Base-by-base conservation (phyloP, 64 coral and sea anemone species). In the Montipora foliosa region DNA sequence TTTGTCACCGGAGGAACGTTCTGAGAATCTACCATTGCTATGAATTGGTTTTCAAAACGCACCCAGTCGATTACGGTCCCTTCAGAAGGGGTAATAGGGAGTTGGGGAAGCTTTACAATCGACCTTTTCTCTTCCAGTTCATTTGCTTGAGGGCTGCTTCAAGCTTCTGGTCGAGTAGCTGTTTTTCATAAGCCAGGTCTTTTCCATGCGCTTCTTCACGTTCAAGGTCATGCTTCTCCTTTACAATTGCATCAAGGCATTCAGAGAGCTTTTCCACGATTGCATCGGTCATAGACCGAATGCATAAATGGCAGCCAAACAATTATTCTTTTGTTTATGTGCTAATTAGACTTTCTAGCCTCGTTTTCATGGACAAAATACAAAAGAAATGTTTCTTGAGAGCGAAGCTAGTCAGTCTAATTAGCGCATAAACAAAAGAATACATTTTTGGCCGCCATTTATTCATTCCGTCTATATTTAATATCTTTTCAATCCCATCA, bases 1-100 rank as follows among this genome's bases (percentile, higher is more conserved):
- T 90, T 89, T 12, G 74, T 15, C 25, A 89, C 55, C 29, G 49
- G n/a, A 9, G 17, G n/a, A 46, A 20, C 29, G 17, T 48, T 88
- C 75, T 88, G 85, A 16, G 85, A 90, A 17, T 90, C 60, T 13
- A 78, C 74, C 75, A 79, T 90, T 5, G 88, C 75, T 5, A 13
- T 57, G 6, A 59, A 77, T 19, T 78, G 88, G 67, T 11, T 79
- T 59, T 90, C 57, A 61, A 90, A 79, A 11, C 75, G 88, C 15
- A 90, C 25, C 88, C 75, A 90, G 17, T 79, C 74, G 3, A 78
- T 77, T 2, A 25, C 47, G 1, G 11, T 79, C 21, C 88, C 75
- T 1, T 44, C 47, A 48, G 62, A 90, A 4, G 55, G 49, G 8
- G 88, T 78, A 44, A 90, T 79, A n/a, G 58, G 15, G 0, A 44